Conservation (phyloP, 2,113 vertebrate species). For the Rhinolophus sinicus region DNA sequence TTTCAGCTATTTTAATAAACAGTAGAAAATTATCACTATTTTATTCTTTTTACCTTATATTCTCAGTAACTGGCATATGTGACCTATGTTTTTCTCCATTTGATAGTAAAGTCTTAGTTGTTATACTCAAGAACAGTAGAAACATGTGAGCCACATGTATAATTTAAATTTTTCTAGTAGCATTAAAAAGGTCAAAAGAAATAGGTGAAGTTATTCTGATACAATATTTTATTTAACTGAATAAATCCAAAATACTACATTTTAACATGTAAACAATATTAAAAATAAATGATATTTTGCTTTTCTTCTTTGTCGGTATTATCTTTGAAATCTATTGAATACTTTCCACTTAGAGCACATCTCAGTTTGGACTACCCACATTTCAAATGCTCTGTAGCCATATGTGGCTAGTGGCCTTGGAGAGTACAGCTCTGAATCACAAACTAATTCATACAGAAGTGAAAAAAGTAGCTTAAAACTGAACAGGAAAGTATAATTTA, state of each 20-base stretch:
- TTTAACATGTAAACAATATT: not conserved
- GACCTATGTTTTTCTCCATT: constrained; percentile 31
- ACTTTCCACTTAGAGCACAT: not conserved
- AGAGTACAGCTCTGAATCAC: not conserved
- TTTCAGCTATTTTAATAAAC: not conserved
- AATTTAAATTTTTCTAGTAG: not conserved
- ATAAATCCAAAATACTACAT: not conserved
- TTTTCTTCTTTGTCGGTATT: not conserved
- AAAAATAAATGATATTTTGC: not conserved
- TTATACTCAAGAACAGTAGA: not conserved
- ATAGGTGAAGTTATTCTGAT: not conserved
- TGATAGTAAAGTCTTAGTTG: not conserved
- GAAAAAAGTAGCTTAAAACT: constrained; percentile 13
- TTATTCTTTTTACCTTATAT: not conserved
- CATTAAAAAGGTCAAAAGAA: not conserved
- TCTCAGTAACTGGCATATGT: not conserved
- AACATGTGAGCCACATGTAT: not conserved
- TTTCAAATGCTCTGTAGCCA: not conserved
- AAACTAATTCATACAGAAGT: not conserved
- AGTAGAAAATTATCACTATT: not conserved
- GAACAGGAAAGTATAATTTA: constrained; percentile 34
- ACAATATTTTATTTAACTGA: not conserved
- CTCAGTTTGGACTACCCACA: not conserved
- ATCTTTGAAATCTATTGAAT: not conserved
- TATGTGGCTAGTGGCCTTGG: not conserved